A percentile compares a stretch with the other conserved stretches of the same genome.
Conservation (phyloP, 2,113 vertebrate genomes). For the Corapipo altera region DNA sequence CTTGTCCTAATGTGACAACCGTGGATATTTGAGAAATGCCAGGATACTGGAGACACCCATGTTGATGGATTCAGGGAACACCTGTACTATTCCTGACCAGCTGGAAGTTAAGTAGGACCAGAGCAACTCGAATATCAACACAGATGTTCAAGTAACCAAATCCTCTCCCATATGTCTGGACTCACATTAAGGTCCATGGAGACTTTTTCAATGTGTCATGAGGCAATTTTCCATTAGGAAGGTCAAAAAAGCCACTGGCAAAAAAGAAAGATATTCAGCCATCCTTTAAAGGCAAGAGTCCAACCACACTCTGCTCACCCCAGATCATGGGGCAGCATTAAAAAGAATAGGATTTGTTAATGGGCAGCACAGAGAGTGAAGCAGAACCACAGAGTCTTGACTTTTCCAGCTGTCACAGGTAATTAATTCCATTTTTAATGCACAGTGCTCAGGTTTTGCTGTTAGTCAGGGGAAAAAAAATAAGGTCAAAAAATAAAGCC, state of each 20-base stretch:
- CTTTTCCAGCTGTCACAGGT: not conserved
- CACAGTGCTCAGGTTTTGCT: not conserved
- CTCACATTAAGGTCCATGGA: not conserved
- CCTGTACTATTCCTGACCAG: not conserved
- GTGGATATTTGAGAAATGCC: not conserved
- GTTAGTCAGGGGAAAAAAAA: not conserved
- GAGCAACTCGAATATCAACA: not conserved
- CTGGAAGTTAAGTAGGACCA: not conserved
- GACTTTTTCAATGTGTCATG: not conserved
- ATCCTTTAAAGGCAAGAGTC: not conserved
- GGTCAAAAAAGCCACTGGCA: not conserved
- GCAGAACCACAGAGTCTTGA: not conserved
- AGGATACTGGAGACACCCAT: not conserved
- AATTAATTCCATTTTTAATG: not conserved
- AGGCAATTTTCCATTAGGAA: not conserved
- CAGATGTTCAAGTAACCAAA: slow-evolving; percentile 7
- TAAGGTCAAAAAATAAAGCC: not conserved
- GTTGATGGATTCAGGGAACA: not conserved
- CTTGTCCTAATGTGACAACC: not conserved
- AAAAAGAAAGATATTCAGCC: not conserved
- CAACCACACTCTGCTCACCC: not conserved
- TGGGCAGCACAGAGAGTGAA: not conserved
- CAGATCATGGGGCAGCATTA: not conserved
- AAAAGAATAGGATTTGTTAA: not conserved
- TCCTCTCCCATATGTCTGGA: not conserved